Evolutionary conservation across 2,888 invertebrate species (phyloP), one percentile per base, ranked within the genome.

Genomic region (Trissonchulus latispiculum): DNA sequence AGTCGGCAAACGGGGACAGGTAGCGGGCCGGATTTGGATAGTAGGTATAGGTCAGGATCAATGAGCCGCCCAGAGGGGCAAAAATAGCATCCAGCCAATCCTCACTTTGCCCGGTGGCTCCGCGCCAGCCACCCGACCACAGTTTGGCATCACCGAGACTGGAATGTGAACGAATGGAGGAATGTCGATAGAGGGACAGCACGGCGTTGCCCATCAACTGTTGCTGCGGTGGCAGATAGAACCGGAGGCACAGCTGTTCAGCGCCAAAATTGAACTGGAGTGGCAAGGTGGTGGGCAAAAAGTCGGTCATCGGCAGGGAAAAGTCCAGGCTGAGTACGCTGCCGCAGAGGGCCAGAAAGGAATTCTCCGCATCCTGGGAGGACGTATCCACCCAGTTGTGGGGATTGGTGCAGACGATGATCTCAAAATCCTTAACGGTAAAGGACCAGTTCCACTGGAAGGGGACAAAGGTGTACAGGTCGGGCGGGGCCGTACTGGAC

Each of bases 41-140:
- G 83, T 94, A 96, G 31, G 89, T 89, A 83, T 95, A 96, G 76
- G 90, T 89, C 71, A 97, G 92, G 78, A 91, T 93, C 31, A 96
- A 86, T 0, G 94, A 3, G 18, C 36, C 93, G 2, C 94, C 91
- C 76, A 95, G 94, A 0, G 95, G 94, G 2, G 95, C 93, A 68
- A 91, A 91, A 95, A 95, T 95, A 81, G 95, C 95, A 82, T 95
- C 95, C 0, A 95, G 89, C 96, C 96, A 97, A 1, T 95, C 94
- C 75, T 83, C 82, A 76, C 84, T 85, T 79, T 72, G 28, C 32
- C 3, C 32, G 3, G 72, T 72, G 1, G 35, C 64, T 8, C 33
- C 36, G 8, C 32, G 28, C 74, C 74, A 74, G 18, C 33, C 31
- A 8, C 8, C 32, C 8, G 64, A 29, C 33, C 33, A 36, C 61